Evolutionary conservation across 2,888 invertebrate genomes (phyloP).

Genomic region (Dicranocentrus wangi): DNA sequence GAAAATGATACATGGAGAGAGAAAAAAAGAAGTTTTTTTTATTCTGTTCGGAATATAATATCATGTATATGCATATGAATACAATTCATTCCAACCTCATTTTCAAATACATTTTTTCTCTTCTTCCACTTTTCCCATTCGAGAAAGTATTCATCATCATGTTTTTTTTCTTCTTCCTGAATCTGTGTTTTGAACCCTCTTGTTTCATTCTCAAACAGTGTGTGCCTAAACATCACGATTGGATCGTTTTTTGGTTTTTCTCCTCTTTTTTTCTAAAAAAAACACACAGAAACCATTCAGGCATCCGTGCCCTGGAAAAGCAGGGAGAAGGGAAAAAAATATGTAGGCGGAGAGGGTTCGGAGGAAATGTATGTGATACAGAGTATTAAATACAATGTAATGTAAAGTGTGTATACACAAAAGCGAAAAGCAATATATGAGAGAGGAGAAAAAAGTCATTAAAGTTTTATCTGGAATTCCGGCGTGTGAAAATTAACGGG

Average conservation of each 20-base stretch:
- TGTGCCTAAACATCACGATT: conserved; percentile 16
- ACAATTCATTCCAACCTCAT: conserved; percentile 16
- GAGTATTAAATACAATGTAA: too few relatives aligned
- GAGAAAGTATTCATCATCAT: neutral
- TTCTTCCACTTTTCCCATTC: neutral
- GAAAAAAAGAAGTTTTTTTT: neutral
- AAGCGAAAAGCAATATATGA: conserved; percentile 26
- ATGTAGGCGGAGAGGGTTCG: neutral
- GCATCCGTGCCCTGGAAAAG: conserved; percentile 6
- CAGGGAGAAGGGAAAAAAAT: conserved; percentile 9
- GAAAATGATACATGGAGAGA: conserved; percentile 26
- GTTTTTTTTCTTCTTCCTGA: neutral
- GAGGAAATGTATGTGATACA: neutral
- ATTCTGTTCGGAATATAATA: neutral
- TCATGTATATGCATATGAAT: neutral
- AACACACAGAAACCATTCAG: neutral
- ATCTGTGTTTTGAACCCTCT: neutral
- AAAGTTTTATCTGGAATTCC: conserved; percentile 71
- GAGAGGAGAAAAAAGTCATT: conserved; percentile 55
- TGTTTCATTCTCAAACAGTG: conserved; percentile 11
- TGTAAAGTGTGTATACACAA: too few relatives aligned
- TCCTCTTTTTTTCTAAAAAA: conserved; percentile 12
- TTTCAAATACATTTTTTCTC: conserved; percentile 7
- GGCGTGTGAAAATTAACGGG: conserved; percentile 72
- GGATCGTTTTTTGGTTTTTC: conserved; percentile 18